phyloP scores from a whole-genome alignment of 2,113 vertebrate species.

The Callocephalon fimbriatum region DNA sequence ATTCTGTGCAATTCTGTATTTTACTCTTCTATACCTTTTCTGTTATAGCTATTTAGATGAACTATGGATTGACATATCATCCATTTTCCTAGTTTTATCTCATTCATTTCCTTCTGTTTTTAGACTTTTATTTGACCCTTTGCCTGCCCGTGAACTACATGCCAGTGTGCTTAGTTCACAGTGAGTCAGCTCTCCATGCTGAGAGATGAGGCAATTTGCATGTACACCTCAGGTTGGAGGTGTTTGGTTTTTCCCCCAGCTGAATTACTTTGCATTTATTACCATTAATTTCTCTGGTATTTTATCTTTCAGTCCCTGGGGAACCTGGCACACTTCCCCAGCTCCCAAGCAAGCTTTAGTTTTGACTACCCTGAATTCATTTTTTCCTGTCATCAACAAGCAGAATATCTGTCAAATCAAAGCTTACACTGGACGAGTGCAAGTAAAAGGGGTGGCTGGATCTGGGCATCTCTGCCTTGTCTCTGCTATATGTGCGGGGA shows the following conservation, averaged over 20 bases:
- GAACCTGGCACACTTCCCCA: background rate
- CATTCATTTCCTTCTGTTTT: background rate
- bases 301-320: background rate
- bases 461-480: fast-evolving
- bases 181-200: background rate
- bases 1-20: background rate
- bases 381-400: background rate
- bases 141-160: background rate
- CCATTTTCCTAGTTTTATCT: background rate
- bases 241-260: fast-evolving
- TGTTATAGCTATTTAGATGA: background rate
- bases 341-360: background rate
- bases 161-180: background rate
- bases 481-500: fast-evolving
- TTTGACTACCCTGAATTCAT: background rate
- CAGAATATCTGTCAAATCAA: background rate
- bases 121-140: background rate
- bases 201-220: background rate
- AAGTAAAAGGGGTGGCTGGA: background rate
- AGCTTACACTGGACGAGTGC: background rate
- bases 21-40: background rate
- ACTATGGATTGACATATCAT: background rate
- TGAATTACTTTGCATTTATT: background rate
- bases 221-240: fast-evolving
- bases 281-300: background rate